phyloP scores from a whole-genome alignment of 1,140 invertebrate species.

The Lepidotrigona ventralis region DNA sequence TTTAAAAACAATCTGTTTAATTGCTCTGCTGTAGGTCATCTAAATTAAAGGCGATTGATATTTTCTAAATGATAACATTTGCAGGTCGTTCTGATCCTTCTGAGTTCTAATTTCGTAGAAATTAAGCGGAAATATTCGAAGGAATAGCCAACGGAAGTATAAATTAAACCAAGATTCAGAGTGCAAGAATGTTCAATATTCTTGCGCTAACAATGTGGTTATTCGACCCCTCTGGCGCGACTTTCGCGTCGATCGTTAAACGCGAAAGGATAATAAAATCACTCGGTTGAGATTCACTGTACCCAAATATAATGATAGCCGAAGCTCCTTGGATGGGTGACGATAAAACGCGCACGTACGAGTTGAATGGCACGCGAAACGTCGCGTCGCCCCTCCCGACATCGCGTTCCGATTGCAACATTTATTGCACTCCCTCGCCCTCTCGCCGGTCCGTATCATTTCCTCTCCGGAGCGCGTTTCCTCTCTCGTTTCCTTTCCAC shows the following conservation, averaged over 20 bases:
- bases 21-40: too few species aligned
- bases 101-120: too few species aligned
- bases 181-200: too few species aligned
- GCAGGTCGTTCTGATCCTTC: too few species aligned
- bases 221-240: background rate
- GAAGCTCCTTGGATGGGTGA: background rate
- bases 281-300: background rate
- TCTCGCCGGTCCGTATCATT: conserved; percentile 16
- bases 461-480: conserved; percentile 5
- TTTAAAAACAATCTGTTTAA: too few species aligned
- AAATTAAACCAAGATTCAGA: too few species aligned
- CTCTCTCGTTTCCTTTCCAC: conserved; percentile 8
- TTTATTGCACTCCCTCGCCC: background rate
- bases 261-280: background rate
- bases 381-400: conserved; percentile 15
- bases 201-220: background rate
- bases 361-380: conserved; percentile 3
- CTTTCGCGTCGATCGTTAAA: background rate
- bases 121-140: too few species aligned
- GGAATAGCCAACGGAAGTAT: too few species aligned
- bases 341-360: conserved; percentile 18
- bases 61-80: background rate
- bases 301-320: conserved; percentile 28
- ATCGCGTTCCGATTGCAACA: conserved; percentile 25
- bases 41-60: too few species aligned